These are phyloP conservation scores for Parazoanthus atlanticus DNA, from an alignment of 92 coral and sea anemone species.

Conservation along the genomic window DNA sequence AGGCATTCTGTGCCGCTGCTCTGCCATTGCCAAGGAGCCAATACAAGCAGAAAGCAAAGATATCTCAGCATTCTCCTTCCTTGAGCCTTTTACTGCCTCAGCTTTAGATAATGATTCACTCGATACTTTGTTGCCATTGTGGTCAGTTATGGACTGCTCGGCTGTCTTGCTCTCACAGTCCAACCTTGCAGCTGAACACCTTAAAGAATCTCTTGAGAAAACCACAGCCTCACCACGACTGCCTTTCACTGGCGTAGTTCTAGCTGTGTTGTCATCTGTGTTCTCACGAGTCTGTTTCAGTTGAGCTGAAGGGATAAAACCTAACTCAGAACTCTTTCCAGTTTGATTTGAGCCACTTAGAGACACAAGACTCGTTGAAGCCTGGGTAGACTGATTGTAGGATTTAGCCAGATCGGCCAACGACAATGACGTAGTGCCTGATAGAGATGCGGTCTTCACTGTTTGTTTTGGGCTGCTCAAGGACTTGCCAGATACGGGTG, in stretches of 20 bases:
- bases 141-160: background rate
- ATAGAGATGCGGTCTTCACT: background rate
- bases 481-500: background rate
- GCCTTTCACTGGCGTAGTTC: background rate
- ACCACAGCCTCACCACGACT: background rate
- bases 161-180: background rate
- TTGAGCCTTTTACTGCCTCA: background rate
- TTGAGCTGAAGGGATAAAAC: background rate
- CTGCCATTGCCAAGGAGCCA: background rate
- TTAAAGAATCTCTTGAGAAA: background rate
- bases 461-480: background rate
- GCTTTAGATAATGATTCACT: background rate
- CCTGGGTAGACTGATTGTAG: background rate
- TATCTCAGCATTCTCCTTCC: background rate
- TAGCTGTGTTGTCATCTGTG: background rate
- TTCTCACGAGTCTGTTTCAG: background rate
- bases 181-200: background rate
- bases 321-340: background rate
- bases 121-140: constrained; percentile 18
- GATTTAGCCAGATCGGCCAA: background rate
- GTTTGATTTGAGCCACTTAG: background rate
- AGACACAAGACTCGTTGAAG: background rate
- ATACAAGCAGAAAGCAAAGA: constrained; percentile 33
- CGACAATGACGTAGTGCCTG: background rate
- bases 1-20: background rate